Percentiles rank a stretch among this genome's conserved stretches.
These are phyloP conservation scores for Thymelicus acteon DNA, from an alignment of 2,888 invertebrate genomes.

Conservation along the genomic window DNA sequence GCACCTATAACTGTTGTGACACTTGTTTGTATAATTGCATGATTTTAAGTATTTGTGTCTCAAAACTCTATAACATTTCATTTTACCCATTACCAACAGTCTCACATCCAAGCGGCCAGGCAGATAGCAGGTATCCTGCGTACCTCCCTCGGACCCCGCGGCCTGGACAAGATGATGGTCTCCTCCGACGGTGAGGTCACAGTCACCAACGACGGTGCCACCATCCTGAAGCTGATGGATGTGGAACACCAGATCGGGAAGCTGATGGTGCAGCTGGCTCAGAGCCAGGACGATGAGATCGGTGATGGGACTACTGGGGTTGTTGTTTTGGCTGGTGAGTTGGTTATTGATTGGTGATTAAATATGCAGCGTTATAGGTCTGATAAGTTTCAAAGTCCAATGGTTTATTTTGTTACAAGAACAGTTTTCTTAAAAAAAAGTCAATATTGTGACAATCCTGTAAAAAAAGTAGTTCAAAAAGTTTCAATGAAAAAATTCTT, in stretches of 20 bases:
- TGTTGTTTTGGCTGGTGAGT: constrained; percentile 89
- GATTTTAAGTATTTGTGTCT: no score
- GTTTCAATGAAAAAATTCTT: no score
- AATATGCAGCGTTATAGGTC: no score
- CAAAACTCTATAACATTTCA: neutral
- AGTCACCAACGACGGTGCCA: constrained; percentile 99
- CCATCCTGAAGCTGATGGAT: constrained; percentile 99
- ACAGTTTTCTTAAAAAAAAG: no score
- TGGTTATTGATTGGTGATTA: neutral
- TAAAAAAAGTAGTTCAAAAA: no score
- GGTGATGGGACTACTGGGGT: constrained; percentile 99
- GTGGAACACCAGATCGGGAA: constrained; percentile 99
- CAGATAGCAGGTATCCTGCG: constrained; percentile 95
- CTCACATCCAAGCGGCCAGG: constrained; percentile 98
- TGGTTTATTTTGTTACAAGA: no score
- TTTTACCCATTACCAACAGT: constrained; percentile 82
- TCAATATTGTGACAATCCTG: no score
- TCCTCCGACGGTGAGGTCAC: constrained; percentile 98
- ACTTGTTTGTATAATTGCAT: no score
- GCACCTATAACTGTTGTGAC: no score
- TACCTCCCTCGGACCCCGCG: constrained; percentile 98
- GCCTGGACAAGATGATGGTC: constrained; percentile 99
- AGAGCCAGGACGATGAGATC: constrained; percentile 99
- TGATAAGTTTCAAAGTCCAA: no score
- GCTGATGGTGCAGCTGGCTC: constrained; percentile 98